Percentiles rank a stretch among this genome's conserved stretches.
phyloP scores from a whole-genome alignment of 1,140 invertebrate species.

The Drosophila tristis region DNA sequence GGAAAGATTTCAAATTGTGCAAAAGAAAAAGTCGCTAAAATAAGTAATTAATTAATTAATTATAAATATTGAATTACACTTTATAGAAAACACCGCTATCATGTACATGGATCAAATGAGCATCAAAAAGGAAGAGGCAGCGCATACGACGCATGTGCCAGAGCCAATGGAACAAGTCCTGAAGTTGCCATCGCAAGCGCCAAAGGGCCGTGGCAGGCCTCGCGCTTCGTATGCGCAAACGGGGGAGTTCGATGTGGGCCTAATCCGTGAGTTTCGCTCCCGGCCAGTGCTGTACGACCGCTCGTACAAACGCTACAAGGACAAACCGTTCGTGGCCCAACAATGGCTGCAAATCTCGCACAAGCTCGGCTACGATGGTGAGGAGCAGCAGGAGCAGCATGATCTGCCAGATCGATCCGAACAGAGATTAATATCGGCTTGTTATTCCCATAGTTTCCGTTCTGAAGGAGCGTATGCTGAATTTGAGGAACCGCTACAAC shows the following conservation, averaged over 20 bases:
- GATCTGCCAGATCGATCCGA: background rate
- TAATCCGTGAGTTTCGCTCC: slow-evolving; percentile 77
- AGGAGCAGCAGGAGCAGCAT: slow-evolving; percentile 5
- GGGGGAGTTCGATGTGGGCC: slow-evolving; percentile 79
- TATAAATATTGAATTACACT: too few species aligned
- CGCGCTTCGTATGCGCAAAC: slow-evolving; percentile 71
- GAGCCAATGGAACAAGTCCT: slow-evolving; percentile 25
- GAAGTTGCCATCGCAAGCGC: slow-evolving; percentile 30
- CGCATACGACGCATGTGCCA: background rate
- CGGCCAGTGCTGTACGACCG: slow-evolving; percentile 79
- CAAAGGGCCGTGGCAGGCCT: slow-evolving; percentile 72
- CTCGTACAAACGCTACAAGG: slow-evolving; percentile 70
- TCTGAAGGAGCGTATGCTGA: slow-evolving; percentile 80
- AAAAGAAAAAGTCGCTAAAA: too few species aligned
- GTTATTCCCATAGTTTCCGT: slow-evolving; percentile 24
- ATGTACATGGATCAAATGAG: too few species aligned
- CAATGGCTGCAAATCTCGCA: slow-evolving; percentile 80
- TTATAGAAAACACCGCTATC: too few species aligned
- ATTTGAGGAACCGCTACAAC: slow-evolving; percentile 82
- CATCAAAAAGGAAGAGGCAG: too few species aligned
- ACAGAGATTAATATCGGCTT: background rate
- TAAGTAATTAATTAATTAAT: too few species aligned
- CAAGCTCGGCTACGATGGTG: slow-evolving; percentile 82
- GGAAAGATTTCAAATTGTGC: too few species aligned
- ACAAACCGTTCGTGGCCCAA: slow-evolving; percentile 66